These are phyloP conservation scores for Dromococcyx pavoninus DNA, from an alignment of 2,797 vertebrate genomes.

Conservation along the genomic window DNA sequence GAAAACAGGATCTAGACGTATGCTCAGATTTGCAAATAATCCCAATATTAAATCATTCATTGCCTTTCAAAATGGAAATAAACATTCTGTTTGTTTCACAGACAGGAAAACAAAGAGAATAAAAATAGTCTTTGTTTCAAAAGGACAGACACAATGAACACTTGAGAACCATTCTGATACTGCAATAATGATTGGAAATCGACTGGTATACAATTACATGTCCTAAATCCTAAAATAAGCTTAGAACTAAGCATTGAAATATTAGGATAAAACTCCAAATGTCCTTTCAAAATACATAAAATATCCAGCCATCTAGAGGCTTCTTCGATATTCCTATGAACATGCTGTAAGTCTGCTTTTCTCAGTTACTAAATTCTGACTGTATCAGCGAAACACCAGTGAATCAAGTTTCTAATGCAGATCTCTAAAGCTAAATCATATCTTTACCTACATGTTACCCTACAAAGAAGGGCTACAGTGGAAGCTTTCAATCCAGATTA, in stretches of 20 bases:
- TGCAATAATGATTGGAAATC: not conserved
- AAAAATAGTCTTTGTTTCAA: not conserved
- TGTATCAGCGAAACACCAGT: not conserved
- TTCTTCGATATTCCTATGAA: not conserved
- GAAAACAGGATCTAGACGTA: not conserved
- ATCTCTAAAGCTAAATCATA: not conserved
- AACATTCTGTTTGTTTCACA: not conserved
- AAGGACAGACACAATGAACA: not conserved
- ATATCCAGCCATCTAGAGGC: not conserved
- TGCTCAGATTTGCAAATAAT: not conserved
- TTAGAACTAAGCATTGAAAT: not conserved
- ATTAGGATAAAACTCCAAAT: not conserved
- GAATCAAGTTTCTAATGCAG: not conserved
- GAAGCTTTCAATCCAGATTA: not conserved
- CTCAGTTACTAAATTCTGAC: not conserved
- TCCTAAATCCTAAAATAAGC: not conserved
- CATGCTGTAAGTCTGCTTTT: not conserved
- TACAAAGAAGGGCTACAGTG: not conserved
- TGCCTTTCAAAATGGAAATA: not conserved
- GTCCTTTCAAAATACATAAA: not conserved
- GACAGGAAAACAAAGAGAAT: not conserved
- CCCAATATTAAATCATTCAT: not conserved
- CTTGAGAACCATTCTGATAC: not conserved
- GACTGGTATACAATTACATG: not conserved
- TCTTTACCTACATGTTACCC: not conserved